Evolutionary conservation across 2,113 vertebrate species (phyloP), one percentile per base, ranked within the genome.

Genomic region (Cyphomyrus discorhynchus): DNA sequence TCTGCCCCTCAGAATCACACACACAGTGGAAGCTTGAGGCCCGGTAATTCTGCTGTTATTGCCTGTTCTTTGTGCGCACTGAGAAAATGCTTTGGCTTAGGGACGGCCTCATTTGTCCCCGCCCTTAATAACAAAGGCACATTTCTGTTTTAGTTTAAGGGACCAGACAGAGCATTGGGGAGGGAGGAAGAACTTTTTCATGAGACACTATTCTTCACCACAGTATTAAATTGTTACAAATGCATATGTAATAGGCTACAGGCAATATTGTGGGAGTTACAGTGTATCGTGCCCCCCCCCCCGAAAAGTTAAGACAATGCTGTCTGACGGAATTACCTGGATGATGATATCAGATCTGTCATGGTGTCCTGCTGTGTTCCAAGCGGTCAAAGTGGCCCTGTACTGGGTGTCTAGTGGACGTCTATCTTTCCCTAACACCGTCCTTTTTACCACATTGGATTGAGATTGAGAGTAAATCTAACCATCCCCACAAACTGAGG

Each of bases 61-160:
- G 93, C 93, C 95, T 94, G 93, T 94, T 95, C 93, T 93, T 83
- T 94, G 86, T 95, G 94, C 94, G 94, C 95, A 95, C 93, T 93
- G 93, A 93, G 92, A 94, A 91, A 94, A 92, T 88, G 91, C 92
- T 87, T 74, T 90, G 84, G 92, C 96, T 95, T 96, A 95, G 91
- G 39, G 89, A 80, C 91, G 93, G 95, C 93, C 95, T 95, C 93
- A 93, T 93, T 93, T 95, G 93, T 92, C 95, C 94, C 91, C 93
- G 56, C 95, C 93, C 95, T 88, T 92, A 90, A 31, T 3, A 94
- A 89, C 85, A 84, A 58, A 45, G 89, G 82, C 45, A 24, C 82
- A 45, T 45, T 93, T 91, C 91, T 90, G 92, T 94, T 94, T 74
- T 47, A 90, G 91, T 62, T 74, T 88, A 87, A 87, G 90, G 87